Evolutionary conservation across 2,888 invertebrate species (phyloP), one percentile per base, ranked within the genome.

Genomic region (Thalpophila matura): DNA sequence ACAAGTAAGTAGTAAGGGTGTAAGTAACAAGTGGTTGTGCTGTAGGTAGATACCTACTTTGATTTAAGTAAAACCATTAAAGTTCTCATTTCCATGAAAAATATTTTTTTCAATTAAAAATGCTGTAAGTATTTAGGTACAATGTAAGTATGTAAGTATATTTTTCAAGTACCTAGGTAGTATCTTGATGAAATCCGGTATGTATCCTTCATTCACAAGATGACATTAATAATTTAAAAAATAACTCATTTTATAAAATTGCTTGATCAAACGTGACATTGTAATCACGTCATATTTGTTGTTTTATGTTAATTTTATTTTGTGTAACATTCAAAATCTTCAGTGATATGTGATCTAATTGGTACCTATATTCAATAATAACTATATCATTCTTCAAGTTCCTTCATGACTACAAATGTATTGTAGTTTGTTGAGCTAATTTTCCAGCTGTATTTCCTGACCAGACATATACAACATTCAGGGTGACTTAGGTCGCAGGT

Each of bases 301-400:
- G 64, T 66, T 69, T 35, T 57, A 71, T 77, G 73, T 77, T 77
- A 43, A 74, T 78, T 81, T 70, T 67, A 70, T 56, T 71, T 65
- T 72, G 47, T 75, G 50, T 61, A 57, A 50, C 27, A 56, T 58
- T 42, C 65, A 62, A 84, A 85, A 84, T 81, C 73, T 33, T 59
- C 55, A 61, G 83, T 82, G 72, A 46, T 57, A 75, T 72, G 80
- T 77, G 53, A 77, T 53, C 35, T 55, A 37, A 54, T 43, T 49
- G 49, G 50, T 42, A 31, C n/a, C n/a, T 56, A 61, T 49, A 59
- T 43, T 38, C 7, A 47, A 43, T 29, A n/a, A n/a, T n/a, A n/a
- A 38, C 42, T 46, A 26, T 50, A 24, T 31, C 38, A 16, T n/a
- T n/a, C n/a, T n/a, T 4, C n/a, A n/a, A 42, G 37, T 26, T 27